Evolutionary conservation across 1,140 invertebrate genomes (phyloP).

Genomic region (Tribolium castaneum): DNA sequence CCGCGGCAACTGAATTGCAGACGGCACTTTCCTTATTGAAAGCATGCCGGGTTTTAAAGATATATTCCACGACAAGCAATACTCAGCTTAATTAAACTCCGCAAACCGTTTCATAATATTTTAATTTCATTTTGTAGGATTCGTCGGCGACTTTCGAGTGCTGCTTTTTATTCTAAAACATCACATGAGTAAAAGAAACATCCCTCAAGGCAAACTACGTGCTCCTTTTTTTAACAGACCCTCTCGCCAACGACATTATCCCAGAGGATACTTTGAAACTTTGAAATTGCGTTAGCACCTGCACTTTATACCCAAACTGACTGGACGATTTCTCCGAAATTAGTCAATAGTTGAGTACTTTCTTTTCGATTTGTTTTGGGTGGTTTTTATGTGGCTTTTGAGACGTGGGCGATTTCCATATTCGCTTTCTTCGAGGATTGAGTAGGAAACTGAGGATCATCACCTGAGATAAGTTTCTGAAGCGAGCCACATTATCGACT

Average conservation of each 20-base stretch:
- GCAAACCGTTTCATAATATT: not conserved
- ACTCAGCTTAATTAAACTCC: not conserved
- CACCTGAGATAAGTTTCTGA: constrained; percentile 1
- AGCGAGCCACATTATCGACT: not conserved
- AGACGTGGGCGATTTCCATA: not conserved
- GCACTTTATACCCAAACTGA: not conserved
- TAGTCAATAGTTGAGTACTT: not conserved
- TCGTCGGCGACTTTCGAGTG: not conserved
- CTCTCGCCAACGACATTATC: not conserved
- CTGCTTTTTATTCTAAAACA: not conserved
- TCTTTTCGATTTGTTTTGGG: not conserved
- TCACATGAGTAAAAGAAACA: not conserved
- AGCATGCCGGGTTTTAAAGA: not conserved
- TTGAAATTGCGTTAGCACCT: constrained; percentile 1
- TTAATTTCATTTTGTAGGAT: not conserved
- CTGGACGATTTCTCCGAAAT: not conserved
- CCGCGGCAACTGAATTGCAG: not conserved
- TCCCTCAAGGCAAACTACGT: constrained; percentile 1
- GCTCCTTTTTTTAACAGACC: not conserved
- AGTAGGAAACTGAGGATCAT: not conserved
- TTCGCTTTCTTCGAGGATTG: not conserved
- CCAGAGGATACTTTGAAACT: not conserved
- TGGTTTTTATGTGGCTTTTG: not conserved
- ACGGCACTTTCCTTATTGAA: not conserved
- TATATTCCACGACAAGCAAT: not conserved